A percentile compares a stretch with the other conserved stretches of the same genome.
phyloP scores from a whole-genome alignment of 1,140 invertebrate species.

The Meloidogyne hapla region DNA sequence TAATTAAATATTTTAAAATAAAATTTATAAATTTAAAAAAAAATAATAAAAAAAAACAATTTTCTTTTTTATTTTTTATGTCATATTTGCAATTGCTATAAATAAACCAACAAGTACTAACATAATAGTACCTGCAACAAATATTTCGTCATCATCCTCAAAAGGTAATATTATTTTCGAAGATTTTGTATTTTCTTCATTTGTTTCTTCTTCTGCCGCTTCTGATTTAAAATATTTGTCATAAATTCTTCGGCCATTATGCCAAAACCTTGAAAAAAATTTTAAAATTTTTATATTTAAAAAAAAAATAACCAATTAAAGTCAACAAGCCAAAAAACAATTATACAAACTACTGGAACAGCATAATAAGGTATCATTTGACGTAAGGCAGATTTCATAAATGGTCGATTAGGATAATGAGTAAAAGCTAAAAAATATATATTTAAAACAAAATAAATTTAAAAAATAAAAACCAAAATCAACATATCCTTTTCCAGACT shows the following conservation, averaged over 20 bases:
- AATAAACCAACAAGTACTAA: neutral
- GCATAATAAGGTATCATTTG: neutral
- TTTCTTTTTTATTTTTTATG: neutral
- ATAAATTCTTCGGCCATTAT: neutral
- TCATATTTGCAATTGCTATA: neutral
- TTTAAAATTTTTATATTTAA: neutral
- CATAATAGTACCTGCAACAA: constrained; percentile 8
- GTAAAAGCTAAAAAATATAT: neutral
- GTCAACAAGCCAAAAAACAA: constrained; percentile 3
- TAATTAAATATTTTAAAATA: neutral
- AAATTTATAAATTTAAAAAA: neutral
- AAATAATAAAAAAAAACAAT: neutral
- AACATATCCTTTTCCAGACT: constrained; percentile 47
- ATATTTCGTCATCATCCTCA: neutral
- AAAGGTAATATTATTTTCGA: neutral
- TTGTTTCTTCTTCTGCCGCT: neutral
- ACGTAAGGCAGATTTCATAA: constrained; percentile 28
- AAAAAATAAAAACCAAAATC: constrained; percentile 31
- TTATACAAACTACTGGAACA: neutral
- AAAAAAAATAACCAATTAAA: constrained; percentile 20
- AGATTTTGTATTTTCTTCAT: neutral
- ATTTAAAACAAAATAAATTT: constrained; percentile 37
- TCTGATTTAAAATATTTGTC: constrained; percentile 10
- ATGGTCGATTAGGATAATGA: constrained; percentile 10
- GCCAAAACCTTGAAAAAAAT: neutral